Conservation (phyloP, 1,140 invertebrate genomes). For the Mizuhopecten yessoensis region DNA sequence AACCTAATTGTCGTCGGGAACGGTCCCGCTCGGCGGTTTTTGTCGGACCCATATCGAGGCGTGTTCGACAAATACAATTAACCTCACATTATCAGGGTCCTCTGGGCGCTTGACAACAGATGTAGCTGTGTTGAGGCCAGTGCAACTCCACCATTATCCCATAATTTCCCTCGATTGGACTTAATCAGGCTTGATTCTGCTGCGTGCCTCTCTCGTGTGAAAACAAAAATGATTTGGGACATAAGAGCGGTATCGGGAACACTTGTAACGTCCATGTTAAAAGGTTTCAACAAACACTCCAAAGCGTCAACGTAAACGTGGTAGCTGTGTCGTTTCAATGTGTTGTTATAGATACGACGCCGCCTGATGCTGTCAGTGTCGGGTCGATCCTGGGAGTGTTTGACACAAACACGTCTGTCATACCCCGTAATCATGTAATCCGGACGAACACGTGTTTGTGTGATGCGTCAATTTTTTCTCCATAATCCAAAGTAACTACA, state of each 20-base stretch:
- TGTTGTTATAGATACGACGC: neutral
- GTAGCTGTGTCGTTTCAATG: neutral
- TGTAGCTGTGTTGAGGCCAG: conserved; percentile 30
- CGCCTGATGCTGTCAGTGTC: neutral
- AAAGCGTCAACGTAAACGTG: neutral
- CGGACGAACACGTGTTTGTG: neutral
- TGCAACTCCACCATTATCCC: neutral
- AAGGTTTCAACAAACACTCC: conserved; percentile 19
- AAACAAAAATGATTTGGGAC: conserved; percentile 16
- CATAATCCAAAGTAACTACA: neutral
- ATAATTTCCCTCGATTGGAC: conserved; percentile 14
- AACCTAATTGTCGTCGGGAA: neutral
- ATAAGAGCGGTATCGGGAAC: neutral
- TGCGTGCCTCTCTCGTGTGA: conserved; percentile 24
- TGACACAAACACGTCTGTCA: neutral
- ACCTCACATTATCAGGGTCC: conserved; percentile 23
- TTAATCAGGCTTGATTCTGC: conserved; percentile 38
- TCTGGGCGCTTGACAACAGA: conserved; percentile 36
- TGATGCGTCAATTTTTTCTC: neutral
- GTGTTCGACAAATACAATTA: conserved; percentile 32
- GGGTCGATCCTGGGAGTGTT: neutral
- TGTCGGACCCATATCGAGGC: conserved; percentile 36
- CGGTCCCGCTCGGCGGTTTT: conserved; percentile 2
- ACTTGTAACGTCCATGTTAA: conserved; percentile 12
- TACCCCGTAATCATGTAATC: neutral